Percentiles rank a stretch among this genome's conserved stretches.
Conservation (phyloP, 2,113 vertebrate species). For the Laterallus jamaicensis region DNA sequence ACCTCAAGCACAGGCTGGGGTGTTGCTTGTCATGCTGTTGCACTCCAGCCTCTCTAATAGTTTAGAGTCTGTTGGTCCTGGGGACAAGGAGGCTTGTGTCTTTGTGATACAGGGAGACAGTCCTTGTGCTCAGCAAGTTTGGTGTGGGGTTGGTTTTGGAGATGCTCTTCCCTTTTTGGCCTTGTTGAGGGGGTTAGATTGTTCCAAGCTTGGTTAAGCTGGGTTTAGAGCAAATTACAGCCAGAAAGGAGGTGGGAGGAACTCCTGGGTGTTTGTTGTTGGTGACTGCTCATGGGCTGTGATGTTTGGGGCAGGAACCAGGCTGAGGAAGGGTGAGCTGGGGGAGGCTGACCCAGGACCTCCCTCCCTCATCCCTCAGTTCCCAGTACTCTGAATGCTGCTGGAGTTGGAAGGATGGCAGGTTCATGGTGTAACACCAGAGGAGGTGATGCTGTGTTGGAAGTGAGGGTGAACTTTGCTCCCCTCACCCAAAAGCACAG, state of each 20-base stretch:
- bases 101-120: rapidly evolving
- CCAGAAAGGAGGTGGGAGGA: neutral
- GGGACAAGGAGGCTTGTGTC: neutral
- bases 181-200: neutral
- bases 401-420: rapidly evolving
- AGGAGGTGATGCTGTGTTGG: rapidly evolving
- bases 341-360: neutral
- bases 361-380: neutral
- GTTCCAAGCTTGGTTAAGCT: neutral
- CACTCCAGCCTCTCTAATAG: neutral
- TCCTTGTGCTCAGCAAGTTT: neutral
- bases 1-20: too few species aligned
- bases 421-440: neutral
- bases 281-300: too few species aligned
- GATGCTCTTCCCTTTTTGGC: neutral
- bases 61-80: neutral
- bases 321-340: neutral
- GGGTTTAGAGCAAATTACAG: neutral
- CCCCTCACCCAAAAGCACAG: neutral
- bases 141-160: neutral
- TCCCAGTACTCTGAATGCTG: neutral
- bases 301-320: too few species aligned
- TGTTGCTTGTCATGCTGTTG: neutral
- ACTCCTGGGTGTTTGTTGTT: neutral
- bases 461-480: neutral